Percentiles rank a stretch among this genome's conserved stretches.
Conservation (phyloP, 2,113 vertebrate genomes). For the Sardina pilchardus region DNA sequence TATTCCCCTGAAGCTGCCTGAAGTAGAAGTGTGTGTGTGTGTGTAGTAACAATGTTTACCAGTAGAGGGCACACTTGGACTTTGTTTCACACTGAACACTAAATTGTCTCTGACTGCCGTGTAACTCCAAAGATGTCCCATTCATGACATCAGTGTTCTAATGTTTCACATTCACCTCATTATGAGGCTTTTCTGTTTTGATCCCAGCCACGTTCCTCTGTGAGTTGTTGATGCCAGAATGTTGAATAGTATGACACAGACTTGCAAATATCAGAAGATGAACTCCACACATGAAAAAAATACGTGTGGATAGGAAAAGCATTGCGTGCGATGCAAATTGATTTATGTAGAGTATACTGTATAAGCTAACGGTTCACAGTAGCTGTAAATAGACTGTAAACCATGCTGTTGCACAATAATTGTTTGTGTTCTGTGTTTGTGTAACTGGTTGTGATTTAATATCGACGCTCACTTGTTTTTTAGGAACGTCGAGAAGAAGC, state of each 20-base stretch:
- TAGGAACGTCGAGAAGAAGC: conserved; percentile 88
- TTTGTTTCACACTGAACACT: not conserved
- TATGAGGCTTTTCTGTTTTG: not conserved
- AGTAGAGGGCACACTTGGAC: not conserved
- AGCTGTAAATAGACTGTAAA: no score
- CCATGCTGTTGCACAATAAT: no score
- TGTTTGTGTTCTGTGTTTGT: not conserved
- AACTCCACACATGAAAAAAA: not conserved
- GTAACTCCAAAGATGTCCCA: not conserved
- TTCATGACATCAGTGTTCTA: not conserved
- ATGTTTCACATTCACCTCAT: not conserved
- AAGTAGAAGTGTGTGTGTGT: not conserved
- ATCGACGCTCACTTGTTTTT: conserved; percentile 38
- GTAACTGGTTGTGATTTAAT: not conserved
- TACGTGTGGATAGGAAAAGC: not conserved
- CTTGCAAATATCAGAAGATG: not conserved
- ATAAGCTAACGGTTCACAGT: no score
- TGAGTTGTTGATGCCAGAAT: not conserved
- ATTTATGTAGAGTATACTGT: no score
- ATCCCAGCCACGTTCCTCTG: not conserved
- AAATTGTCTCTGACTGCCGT: not conserved
- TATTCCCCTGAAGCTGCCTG: not conserved
- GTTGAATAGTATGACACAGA: not conserved
- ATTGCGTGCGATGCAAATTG: not conserved
- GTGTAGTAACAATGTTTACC: not conserved